Base-by-base conservation (phyloP, 2,113 vertebrate genomes). In the Cyprinus carpio region DNA sequence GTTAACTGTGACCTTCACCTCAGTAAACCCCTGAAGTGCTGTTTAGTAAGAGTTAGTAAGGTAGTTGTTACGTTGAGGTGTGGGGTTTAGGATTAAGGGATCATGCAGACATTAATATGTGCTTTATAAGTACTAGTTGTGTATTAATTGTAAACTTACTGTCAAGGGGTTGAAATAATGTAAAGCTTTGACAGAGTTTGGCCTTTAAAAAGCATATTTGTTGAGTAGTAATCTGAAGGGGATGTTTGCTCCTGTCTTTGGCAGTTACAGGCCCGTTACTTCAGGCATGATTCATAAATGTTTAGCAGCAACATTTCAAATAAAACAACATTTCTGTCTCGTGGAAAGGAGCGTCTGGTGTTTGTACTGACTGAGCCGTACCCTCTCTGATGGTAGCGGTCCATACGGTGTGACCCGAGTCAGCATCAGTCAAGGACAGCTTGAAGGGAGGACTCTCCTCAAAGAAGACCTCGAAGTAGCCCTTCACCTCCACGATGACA, bases 391-490 rank as follows among this genome's bases (percentile, higher is more conserved):
- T 93, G 56, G 90, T 96, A 54, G 95, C 93, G 6, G 94, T 95
- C 96, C 95, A 96, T 0, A 96, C 92, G 0, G 89, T 93, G 34
- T 94, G 93, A 0, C 94, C 93, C 0, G 96, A 96, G 69, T 95
- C 93, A 3, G 86, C 91, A 84, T 97, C 96, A 7, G 94, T 87
- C 60, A 96, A 89, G 83, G 94, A 93, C 86, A 97, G 81, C 83
- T 96, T 96, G 88, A 97, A 95, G 16, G 96, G 95, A 11, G 95
- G 92, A 0, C 92, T 92, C 67, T 96, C 94, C 89, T 96, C 96
- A 85, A 96, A 91, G 84, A 95, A 96, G 6, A 95, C 96, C 83
- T 97, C 96, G 64, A 96, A 95, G 88, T 96, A 97, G 80, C 93
- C 95, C 88, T 96, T 96, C 62, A 96, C 90, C 85, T 95, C 96